Evolutionary conservation across 2,113 vertebrate genomes (phyloP), one percentile per base, ranked within the genome.

Genomic region (Miniopterus natalensis): DNA sequence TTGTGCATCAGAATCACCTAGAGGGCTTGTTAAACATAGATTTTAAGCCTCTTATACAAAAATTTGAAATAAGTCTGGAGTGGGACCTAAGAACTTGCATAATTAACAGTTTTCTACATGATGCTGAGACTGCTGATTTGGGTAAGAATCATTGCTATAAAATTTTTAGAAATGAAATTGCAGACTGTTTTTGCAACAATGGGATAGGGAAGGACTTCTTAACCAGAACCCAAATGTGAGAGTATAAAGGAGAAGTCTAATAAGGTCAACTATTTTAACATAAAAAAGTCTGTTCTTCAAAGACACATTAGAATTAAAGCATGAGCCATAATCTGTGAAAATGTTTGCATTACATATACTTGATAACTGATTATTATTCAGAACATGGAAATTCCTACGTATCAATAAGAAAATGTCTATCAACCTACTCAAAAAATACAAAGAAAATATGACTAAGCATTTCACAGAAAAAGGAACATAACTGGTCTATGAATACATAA

Each of bases 231-330:
- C 13, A 89, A 42, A 59, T 45, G 17, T 79, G 25, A 73, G 73
- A 40, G 4, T 51, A n/a, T 55, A 71, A 83, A 70, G 45, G 29
- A 74, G 78, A 61, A 70, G 5, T 55, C 49, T 53, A 1, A 47
- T 31, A 78, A 70, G 17, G 20, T 71, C 8, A 45, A 14, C 55
- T 78, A 65, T 31, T 4, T 59, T 45, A 87, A 91, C 87, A 94
- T 18, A 65, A 84, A 88, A 84, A 86, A 51, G 61, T 65, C 5
- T 73, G 2, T 23, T 80, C 4, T 45, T 71, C 9, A 63, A 94
- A 94, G 40, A 78, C 42, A 88, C 14, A 73, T 47, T 31, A 94
- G 36, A 71, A 9, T 49, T 84, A 88, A 84, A 78, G 84, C 13
- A 40, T 12, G 84, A 84, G 36, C 11, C 11, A 78, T 42, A 51